phyloP scores from a whole-genome alignment of 2,113 vertebrate species.

The Sphyrna mokarran region DNA sequence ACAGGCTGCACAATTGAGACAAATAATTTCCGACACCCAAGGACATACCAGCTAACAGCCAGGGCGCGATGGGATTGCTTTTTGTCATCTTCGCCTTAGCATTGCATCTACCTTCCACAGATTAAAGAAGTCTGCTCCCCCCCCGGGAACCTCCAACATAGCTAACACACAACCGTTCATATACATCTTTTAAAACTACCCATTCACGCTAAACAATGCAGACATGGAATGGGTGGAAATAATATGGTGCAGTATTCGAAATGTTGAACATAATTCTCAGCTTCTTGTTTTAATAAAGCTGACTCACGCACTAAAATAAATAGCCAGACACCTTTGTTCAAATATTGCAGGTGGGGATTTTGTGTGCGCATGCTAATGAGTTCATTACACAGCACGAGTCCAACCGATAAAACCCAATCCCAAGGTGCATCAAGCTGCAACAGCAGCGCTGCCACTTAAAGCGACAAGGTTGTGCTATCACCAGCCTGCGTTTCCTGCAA shows the following conservation, averaged over 20 bases:
- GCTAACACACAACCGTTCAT: neutral
- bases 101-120: neutral
- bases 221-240: neutral
- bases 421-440: neutral
- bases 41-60: neutral
- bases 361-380: neutral
- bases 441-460: neutral
- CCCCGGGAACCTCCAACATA: neutral
- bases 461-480: neutral
- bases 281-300: slow-evolving; percentile 14
- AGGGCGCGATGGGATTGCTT: neutral
- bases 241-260: neutral
- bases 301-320: neutral
- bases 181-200: neutral
- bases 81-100: neutral
- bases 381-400: neutral
- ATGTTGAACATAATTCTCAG: neutral
- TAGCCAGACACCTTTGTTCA: neutral
- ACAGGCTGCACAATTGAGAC: neutral
- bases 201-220: neutral
- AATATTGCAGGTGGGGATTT: neutral
- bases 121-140: neutral
- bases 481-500: neutral
- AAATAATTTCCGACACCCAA: neutral
- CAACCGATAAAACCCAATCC: neutral